These are phyloP conservation scores for Drosophila macrospina DNA, from an alignment of 2,888 invertebrate species.

Conservation along the genomic window DNA sequence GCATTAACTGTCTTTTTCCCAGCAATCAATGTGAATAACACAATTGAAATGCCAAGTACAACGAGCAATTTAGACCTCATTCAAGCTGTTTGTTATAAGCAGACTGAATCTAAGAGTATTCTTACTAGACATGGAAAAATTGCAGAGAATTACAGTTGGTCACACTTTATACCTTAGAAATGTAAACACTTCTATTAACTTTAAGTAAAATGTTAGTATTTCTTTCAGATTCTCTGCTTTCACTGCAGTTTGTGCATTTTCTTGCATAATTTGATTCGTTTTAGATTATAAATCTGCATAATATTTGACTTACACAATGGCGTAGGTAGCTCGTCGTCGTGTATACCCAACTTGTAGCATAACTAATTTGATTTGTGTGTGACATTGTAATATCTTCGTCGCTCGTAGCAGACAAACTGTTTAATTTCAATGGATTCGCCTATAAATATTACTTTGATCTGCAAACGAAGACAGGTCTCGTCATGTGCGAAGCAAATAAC, in stretches of 20 bases:
- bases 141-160: background rate
- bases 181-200: too few species aligned
- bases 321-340: background rate
- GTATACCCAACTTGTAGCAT: background rate
- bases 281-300: background rate
- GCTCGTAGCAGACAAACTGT: background rate
- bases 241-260: background rate
- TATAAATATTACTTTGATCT: conserved; percentile 51
- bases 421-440: conserved; percentile 8
- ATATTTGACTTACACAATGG: background rate
- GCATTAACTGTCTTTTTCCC: background rate
- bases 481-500: background rate
- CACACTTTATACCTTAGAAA: background rate
- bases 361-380: conserved; percentile 3
- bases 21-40: background rate
- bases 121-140: background rate
- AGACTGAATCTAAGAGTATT: background rate
- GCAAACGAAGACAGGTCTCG: conserved; percentile 6
- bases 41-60: background rate
- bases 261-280: background rate
- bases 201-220: too few species aligned
- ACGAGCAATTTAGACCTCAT: background rate
- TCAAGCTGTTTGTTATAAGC: background rate
- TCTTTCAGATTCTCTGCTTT: background rate
- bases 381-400: conserved; percentile 3